These are phyloP conservation scores for Cyprinodon variegatus DNA, from an alignment of 2,113 vertebrate genomes.

Conservation along the genomic window DNA sequence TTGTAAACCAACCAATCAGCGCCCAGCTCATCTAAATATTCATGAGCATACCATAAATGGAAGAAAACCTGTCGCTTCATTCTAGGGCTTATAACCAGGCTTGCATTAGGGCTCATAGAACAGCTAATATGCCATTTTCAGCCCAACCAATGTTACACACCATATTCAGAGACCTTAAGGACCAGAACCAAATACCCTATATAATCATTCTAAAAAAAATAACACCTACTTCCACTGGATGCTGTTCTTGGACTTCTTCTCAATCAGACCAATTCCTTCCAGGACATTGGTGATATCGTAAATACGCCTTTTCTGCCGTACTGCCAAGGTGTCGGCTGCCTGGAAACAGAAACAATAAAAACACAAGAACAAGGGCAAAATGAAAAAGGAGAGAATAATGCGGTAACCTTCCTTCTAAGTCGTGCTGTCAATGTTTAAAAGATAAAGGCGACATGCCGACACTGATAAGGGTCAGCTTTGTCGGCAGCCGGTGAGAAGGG, in stretches of 20 bases:
- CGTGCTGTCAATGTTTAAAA: slow-evolving; percentile 8
- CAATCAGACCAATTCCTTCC: slow-evolving; percentile 96
- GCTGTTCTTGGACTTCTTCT: slow-evolving; percentile 99
- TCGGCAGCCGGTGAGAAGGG: background rate
- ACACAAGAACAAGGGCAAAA: background rate
- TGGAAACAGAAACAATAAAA: slow-evolving; percentile 60
- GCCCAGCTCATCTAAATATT: too few species aligned
- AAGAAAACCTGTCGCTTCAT: too few species aligned
- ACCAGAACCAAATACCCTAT: background rate
- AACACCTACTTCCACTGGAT: slow-evolving; percentile 98
- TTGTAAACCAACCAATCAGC: too few species aligned
- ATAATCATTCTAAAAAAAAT: background rate
- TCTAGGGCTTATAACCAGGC: too few species aligned
- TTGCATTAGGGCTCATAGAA: too few species aligned
- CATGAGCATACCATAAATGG: too few species aligned
- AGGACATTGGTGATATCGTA: slow-evolving; percentile 98
- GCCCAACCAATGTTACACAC: too few species aligned
- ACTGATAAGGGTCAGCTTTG: slow-evolving; percentile 39
- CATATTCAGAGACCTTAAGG: too few species aligned
- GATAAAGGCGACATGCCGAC: slow-evolving; percentile 37
- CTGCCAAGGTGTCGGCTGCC: slow-evolving; percentile 97
- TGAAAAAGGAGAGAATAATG: background rate
- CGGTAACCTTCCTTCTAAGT: background rate
- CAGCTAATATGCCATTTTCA: too few species aligned
- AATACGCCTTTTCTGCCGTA: slow-evolving; percentile 95